phyloP scores from a whole-genome alignment of 2,888 invertebrate species.

The Zootermopsis nevadensis region DNA sequence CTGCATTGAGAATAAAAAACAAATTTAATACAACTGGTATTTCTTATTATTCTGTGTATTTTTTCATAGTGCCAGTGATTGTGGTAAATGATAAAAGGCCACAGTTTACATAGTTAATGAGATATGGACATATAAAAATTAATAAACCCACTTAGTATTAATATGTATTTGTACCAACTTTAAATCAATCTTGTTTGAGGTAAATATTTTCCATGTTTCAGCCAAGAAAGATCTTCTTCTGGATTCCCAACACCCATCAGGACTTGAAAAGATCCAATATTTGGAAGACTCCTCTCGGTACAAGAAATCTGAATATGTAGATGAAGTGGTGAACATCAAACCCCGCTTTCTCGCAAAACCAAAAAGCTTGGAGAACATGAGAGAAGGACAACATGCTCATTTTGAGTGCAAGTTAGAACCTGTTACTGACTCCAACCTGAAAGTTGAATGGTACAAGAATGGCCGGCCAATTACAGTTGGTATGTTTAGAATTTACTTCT shows the following conservation, averaged over 20 bases:
- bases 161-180: too few relatives aligned
- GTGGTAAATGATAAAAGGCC: too few relatives aligned
- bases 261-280: conserved; percentile 91
- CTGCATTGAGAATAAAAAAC: too few relatives aligned
- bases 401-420: conserved; percentile 98
- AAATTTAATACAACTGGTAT: too few relatives aligned
- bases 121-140: too few relatives aligned
- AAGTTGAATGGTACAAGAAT: conserved; percentile 97
- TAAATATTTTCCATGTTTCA: conserved; percentile 51
- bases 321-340: conserved; percentile 84
- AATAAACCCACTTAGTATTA: too few relatives aligned
- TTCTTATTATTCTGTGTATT: too few relatives aligned
- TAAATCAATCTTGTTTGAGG: too few relatives aligned
- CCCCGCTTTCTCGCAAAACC: conserved; percentile 89
- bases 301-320: conserved; percentile 82
- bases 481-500: conserved; percentile 57
- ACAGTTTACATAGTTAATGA: too few relatives aligned
- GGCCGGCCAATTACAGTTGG: conserved; percentile 92
- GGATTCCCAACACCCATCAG: conserved; percentile 91
- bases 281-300: conserved; percentile 89
- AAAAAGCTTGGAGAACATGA: conserved; percentile 85
- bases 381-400: conserved; percentile 93
- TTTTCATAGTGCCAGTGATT: too few relatives aligned
- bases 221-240: conserved; percentile 89
- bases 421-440: conserved; percentile 94